Base-by-base conservation (phyloP, 2,888 invertebrate genomes). In the Lagria hirta region DNA sequence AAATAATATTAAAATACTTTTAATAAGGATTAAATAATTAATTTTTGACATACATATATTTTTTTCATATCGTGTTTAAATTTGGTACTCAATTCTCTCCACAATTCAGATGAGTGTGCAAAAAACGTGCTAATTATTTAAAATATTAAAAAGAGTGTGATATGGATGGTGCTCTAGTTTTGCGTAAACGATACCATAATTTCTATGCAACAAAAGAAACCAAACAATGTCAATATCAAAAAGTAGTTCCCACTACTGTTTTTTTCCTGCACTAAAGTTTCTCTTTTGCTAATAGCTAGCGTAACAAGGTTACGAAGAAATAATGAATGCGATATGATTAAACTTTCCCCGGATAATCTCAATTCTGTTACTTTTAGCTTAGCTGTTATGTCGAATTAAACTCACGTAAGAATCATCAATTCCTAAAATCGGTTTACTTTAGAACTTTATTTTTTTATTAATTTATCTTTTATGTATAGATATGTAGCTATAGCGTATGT, bases 301-400 rank as follows among this genome's bases (percentile, higher is more conserved):
- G 62, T 66, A 68, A 66, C 65, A 66, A 65, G 65, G 64, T 66
- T 65, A 66, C 61, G 61, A 52, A 64, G 62, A 62, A 64, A 61
- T 64, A 64, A 65, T 62, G 61, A 66, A 65, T 64, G 62, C 64
- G 62, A 61, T 64, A 63, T 65, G 66, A 67, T 64, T 65, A 62
- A 67, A 67, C 67, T 67, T 67, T 67, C 67, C 62, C 66, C 62
- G 53, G 56, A 59, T 66, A 62, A 63, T 65, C 61, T 61, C 51
- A 50, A 52, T 54, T 55, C 55, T 55, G 53, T 51, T 56, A 55
- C 51, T 54, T 57, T 52, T 52, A 51, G 29, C 46, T 49, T 53
- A 51, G 26, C 40, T 22, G 38, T 44, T 44, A 45, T 48, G 43
- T 38, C 46, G 35, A 26, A 40, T 38, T 42, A 41, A 40, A 45